phyloP scores from a whole-genome alignment of 1,140 invertebrate species.

The Magallana angulata region DNA sequence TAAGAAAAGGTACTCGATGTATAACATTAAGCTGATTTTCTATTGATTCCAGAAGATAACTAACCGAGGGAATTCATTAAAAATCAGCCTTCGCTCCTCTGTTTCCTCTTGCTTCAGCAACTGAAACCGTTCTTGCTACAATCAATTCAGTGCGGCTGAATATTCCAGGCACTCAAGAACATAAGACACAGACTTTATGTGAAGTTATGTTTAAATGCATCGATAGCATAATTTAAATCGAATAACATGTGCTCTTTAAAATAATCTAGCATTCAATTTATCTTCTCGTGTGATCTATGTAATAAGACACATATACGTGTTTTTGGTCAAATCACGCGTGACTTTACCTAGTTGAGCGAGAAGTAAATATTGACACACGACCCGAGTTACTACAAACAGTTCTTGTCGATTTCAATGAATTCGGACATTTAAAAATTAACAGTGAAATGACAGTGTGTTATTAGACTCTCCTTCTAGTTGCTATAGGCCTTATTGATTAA shows the following conservation, averaged over 20 bases:
- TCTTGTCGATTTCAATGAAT: constrained; percentile 25
- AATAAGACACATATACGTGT: constrained; percentile 10
- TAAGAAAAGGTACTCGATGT: neutral
- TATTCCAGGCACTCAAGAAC: neutral
- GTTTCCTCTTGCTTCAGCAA: neutral
- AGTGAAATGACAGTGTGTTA: constrained; percentile 16
- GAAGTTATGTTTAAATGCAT: constrained; percentile 32
- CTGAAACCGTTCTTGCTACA: neutral
- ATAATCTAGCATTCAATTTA: constrained; percentile 17
- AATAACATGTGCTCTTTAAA: constrained; percentile 22
- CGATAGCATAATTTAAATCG: constrained; percentile 33
- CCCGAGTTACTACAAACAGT: constrained; percentile 42
- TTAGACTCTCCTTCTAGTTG: constrained; percentile 9
- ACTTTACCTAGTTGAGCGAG: constrained; percentile 3
- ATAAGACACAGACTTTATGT: neutral
- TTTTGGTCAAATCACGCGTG: constrained; percentile 40
- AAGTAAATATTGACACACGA: constrained; percentile 49
- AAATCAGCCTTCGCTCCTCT: neutral
- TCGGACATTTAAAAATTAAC: constrained; percentile 29
- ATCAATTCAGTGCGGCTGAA: neutral
- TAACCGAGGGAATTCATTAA: neutral
- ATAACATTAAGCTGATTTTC: neutral
- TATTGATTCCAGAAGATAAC: constrained; percentile 15
- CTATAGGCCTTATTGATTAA: constrained; percentile 6
- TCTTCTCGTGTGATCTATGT: constrained; percentile 31